Base-by-base conservation (phyloP, 1,140 invertebrate species). In the Solen grandis region DNA sequence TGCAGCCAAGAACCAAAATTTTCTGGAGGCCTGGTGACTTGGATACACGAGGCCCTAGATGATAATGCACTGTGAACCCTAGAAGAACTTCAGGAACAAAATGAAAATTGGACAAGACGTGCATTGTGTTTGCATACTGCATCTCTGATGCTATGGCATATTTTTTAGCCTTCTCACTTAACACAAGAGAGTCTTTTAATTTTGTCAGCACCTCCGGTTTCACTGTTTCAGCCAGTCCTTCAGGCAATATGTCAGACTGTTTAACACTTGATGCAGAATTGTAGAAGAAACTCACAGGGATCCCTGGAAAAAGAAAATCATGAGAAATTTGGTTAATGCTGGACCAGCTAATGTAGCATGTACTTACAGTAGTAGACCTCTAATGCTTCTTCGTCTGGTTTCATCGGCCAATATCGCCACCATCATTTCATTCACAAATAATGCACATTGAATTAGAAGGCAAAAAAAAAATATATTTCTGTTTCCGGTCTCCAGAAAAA, bases 101-200 rank as follows among this genome's bases (percentile, higher is more conserved):
- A 29, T 25, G 5, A 60, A 60, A 72, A 22, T 35, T 72, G 13
- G 22, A 25, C 8, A 31, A 2, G 10, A 25, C 22, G 22, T 72
- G 19, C 22, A 33, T 35, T 35, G 50, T 57, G 22, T 72, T 57
- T 14, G 50, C 33, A 19, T 25, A 54, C 33, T 50, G 27, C 25
- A 72, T 33, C 36, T 72, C 69, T 29, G 50, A n/a, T 22, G 69
- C 29, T 31, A 72, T 29, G 5, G 69, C 69, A 72, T 57, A 72
- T 57, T 72, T 55, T 72, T 72, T 72, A 0, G 69, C 69, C 22
- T 57, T 54, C 16, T 72, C 38, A 57, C 69, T 72, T 19, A 72
- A 33, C 13, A 46, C 36, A n/a, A 68, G 36, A 14, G 35, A 13
- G 5, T 38, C n/a, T 5, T 5, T 13, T 19, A 68, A 41, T 46